Conservation (phyloP, 2,113 vertebrate genomes). For the Rhea americana region DNA sequence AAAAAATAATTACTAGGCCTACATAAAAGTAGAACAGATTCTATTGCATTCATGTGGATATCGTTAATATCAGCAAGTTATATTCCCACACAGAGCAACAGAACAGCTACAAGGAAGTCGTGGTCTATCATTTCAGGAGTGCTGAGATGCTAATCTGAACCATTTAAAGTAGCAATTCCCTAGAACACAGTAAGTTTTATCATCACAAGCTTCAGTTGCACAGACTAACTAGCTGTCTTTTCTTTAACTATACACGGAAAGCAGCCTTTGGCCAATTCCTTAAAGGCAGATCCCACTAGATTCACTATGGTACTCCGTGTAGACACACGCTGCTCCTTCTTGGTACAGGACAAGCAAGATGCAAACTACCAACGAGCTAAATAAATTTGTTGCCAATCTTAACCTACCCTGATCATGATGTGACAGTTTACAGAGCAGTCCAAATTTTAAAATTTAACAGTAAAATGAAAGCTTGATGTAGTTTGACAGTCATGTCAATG, state of each 20-base stretch:
- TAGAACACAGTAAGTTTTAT: neutral
- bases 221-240: neutral
- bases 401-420: neutral
- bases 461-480: neutral
- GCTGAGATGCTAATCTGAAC: neutral
- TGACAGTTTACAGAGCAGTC: neutral
- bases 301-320: neutral
- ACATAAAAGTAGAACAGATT: neutral
- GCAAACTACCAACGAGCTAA: neutral
- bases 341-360: neutral
- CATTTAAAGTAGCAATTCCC: neutral
- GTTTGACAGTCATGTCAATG: neutral
- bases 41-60: neutral
- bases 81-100: neutral
- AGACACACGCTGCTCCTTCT: neutral
- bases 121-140: fast-evolving
- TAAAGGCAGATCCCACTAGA: neutral
- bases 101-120: neutral
- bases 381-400: neutral
- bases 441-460: neutral
- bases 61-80: neutral
- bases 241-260: neutral
- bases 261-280: neutral
- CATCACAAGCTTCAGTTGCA: neutral
- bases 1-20: neutral